These are phyloP conservation scores for Ptychoptera albimana DNA, from an alignment of 2,888 invertebrate genomes.

Conservation along the genomic window DNA sequence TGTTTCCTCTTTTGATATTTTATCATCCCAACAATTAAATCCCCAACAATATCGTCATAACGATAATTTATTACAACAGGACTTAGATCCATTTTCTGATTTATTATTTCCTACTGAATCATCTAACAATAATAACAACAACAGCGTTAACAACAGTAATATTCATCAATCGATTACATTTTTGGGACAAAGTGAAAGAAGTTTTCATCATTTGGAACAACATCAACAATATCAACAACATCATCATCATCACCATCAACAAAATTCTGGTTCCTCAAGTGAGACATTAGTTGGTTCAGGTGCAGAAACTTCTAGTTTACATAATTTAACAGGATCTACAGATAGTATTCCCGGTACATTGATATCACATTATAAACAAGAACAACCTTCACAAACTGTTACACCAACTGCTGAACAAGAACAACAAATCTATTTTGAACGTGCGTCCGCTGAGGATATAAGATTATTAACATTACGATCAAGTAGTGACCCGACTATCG, in stretches of 20 bases:
- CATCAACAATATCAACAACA: slow-evolving; percentile 6
- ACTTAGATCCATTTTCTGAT: slow-evolving; percentile 22
- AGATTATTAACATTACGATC: slow-evolving; percentile 24
- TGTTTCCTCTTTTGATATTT: slow-evolving; percentile 30
- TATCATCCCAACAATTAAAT: slow-evolving; percentile 24
- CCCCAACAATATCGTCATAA: slow-evolving; percentile 16
- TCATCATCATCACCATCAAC: slow-evolving; percentile 11
- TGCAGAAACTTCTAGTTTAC: slow-evolving; percentile 5
- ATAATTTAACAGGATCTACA: slow-evolving; percentile 17
- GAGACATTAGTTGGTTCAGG: slow-evolving; percentile 9
- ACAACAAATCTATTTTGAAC: slow-evolving; percentile 18
- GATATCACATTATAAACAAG: slow-evolving; percentile 19
- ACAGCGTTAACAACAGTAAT: slow-evolving; percentile 6
- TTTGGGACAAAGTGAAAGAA: not conserved
- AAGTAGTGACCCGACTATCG: slow-evolving; percentile 29
- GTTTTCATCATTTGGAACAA: slow-evolving; percentile 5
- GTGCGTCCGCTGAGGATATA: slow-evolving; percentile 20
- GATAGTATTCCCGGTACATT: slow-evolving; percentile 25
- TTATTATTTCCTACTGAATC: slow-evolving; percentile 28
- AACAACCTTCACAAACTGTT: slow-evolving; percentile 17
- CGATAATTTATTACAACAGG: slow-evolving; percentile 19
- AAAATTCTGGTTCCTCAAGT: slow-evolving; percentile 18
- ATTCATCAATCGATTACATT: slow-evolving; percentile 3
- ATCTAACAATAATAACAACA: slow-evolving; percentile 7
- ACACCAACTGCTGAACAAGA: slow-evolving; percentile 18